Base-by-base conservation (phyloP, 2,888 invertebrate species). In the Spatulosminthurus flaviceps region DNA sequence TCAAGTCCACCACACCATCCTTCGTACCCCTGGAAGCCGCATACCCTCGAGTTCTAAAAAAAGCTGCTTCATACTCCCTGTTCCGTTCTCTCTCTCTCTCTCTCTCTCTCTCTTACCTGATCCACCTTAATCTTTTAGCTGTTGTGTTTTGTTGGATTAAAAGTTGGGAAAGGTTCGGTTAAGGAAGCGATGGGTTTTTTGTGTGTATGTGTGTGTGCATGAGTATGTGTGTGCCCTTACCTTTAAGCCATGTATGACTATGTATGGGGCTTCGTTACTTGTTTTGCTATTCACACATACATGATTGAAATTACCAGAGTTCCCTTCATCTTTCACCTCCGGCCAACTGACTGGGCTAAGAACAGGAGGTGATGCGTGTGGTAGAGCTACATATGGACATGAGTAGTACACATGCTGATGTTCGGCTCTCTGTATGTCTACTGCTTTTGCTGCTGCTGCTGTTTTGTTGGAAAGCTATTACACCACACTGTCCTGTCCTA, bases 71-170 rank as follows among this genome's bases (percentile, higher is more conserved):
- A 76, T 67, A 43, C 76, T 61, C 64, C 42, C 16, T 29, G 34
- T 75, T 60, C 66, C 43, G 64, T 29, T 61, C 72, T 26, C 26
- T 29, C 28, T 69, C 28, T 28, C 69, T 42, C 51, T 74, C 41
- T 41, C 70, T 51, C 51, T 61, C 61, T 74, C 61, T 24, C 61
- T 67, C 76, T 67, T 76, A 76, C 76, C 66, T 78, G 78, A 78
- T 78, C 78, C 78, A 78, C 78, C 78, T 78, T 78, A 78, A 78
- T 78, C 78, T 78, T 78, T 71, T 72, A 42, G 66, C 64, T 43
- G 78, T 78, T 78, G 78, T 78, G 78, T 51, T 51, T 71, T 64
- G 64, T 72, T 69, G 43, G 19, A 26, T 64, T 71, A 41, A 72
- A 78, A 66, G 66, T 78, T 78, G 78, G 72, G 78, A 64, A 78